phyloP scores from a whole-genome alignment of 1,140 invertebrate genomes.

The Whitmania pigra region DNA sequence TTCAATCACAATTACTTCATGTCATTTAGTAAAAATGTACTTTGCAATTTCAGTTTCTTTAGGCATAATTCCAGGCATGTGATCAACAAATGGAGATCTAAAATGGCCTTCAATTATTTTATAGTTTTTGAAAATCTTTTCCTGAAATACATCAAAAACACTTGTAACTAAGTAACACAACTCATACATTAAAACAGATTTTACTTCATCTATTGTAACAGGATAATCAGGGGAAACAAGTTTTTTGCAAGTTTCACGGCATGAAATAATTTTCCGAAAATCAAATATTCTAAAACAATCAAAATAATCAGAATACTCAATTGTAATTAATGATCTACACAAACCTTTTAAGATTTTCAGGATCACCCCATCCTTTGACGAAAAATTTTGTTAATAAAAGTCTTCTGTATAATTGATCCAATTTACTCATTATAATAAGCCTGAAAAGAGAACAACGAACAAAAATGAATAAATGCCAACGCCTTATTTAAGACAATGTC shows the following conservation, averaged over 20 bases:
- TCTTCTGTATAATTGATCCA: conserved; percentile 77
- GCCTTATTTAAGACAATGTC: too few relatives aligned
- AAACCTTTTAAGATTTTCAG: conserved; percentile 75
- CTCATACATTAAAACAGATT: conserved; percentile 14
- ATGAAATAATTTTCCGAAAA: conserved; percentile 72
- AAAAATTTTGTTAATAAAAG: conserved; percentile 84
- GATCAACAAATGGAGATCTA: conserved; percentile 64
- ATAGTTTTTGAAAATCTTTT: conserved; percentile 61
- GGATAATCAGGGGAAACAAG: conserved; percentile 70
- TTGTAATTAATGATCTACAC: not conserved
- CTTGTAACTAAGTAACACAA: conserved; percentile 15
- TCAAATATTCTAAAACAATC: conserved; percentile 63
- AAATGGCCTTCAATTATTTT: conserved; percentile 75
- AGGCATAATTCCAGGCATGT: conserved; percentile 74
- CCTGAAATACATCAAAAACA: conserved; percentile 45
- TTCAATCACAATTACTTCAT: not conserved
- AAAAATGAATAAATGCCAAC: too few relatives aligned
- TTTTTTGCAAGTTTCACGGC: conserved; percentile 65
- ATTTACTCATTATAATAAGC: conserved; percentile 35
- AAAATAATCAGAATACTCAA: conserved; percentile 16
- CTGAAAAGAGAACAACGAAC: too few relatives aligned
- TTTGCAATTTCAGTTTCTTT: conserved; percentile 56
- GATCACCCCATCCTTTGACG: conserved; percentile 87
- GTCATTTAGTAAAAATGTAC: conserved; percentile 26
- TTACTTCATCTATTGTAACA: conserved; percentile 75